Evolutionary conservation across 2,797 vertebrate species (phyloP).

Genomic region (Perdix hodgsoniae): DNA sequence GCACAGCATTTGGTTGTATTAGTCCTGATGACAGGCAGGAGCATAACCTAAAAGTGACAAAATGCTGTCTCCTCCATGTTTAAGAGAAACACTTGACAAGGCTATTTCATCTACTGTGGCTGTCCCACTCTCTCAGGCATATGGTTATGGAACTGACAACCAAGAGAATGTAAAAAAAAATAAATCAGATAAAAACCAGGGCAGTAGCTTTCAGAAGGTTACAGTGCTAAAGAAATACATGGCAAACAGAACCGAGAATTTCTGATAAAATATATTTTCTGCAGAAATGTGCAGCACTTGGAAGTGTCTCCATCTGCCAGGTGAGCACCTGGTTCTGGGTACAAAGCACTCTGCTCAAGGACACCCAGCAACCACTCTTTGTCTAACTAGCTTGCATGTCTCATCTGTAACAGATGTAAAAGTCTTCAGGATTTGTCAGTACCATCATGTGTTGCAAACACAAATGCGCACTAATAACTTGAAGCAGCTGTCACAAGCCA

Average conservation of each 20-base stretch:
- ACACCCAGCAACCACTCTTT: not conserved
- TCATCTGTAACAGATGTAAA: rapidly evolving
- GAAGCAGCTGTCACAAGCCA: not conserved
- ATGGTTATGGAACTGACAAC: not conserved
- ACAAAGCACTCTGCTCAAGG: not conserved
- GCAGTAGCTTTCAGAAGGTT: not conserved
- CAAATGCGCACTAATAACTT: not conserved
- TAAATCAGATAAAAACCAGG: not conserved
- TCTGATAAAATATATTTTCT: not conserved
- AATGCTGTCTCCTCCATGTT: not conserved
- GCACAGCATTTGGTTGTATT: not conserved
- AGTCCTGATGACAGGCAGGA: not conserved
- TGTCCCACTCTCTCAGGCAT: not conserved
- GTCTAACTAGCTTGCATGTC: rapidly evolving
- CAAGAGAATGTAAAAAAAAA: not conserved
- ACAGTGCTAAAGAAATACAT: not conserved
- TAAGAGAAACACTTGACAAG: slow-evolving; percentile 3
- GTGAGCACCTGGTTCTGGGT: not conserved
- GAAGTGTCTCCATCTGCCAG: not conserved
- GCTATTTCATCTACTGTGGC: not conserved
- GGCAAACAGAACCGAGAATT: not conserved
- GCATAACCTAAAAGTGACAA: slow-evolving; percentile 3
- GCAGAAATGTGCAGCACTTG: not conserved
- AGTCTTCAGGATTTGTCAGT: not conserved
- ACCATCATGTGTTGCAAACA: not conserved